A percentile compares a stretch with the other conserved stretches of the same genome.
phyloP scores from a whole-genome alignment of 1,140 invertebrate species.

The Micrasema minimum region DNA sequence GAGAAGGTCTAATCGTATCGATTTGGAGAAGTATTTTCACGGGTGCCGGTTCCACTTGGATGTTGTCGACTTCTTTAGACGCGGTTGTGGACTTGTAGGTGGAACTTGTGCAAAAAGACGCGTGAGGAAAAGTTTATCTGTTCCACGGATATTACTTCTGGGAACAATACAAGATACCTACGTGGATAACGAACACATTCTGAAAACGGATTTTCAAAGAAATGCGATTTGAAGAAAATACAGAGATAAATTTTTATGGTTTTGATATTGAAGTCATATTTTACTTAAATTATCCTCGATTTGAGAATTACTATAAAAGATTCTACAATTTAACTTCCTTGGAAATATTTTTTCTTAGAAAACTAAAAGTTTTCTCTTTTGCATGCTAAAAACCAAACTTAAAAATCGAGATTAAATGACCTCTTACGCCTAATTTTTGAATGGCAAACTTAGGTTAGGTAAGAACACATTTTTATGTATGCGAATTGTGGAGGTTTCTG shows the following conservation, averaged over 20 bases:
- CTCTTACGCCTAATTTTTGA: neutral
- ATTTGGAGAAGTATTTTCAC: conserved; percentile 39
- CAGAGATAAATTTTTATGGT: neutral
- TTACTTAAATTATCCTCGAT: neutral
- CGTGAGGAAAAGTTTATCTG: conserved; percentile 40
- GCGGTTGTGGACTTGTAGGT: conserved; percentile 21
- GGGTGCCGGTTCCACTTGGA: conserved; percentile 31
- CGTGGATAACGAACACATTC: neutral
- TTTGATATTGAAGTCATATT: neutral
- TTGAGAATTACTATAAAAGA: neutral
- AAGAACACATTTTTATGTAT: neutral
- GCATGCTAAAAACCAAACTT: neutral
- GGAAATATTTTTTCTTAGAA: neutral
- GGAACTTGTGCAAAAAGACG: conserved; percentile 33
- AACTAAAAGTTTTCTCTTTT: neutral
- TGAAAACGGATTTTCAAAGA: neutral
- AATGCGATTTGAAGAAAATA: neutral
- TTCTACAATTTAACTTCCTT: neutral
- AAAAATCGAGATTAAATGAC: neutral
- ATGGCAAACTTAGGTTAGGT: neutral
- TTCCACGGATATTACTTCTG: conserved; percentile 13
- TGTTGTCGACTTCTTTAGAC: conserved; percentile 36
- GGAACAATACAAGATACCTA: neutral
- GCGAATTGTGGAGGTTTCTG: neutral
- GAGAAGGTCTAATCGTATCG: conserved; percentile 45